phyloP scores from a whole-genome alignment of 2,113 vertebrate species.

The Lepus americanus region DNA sequence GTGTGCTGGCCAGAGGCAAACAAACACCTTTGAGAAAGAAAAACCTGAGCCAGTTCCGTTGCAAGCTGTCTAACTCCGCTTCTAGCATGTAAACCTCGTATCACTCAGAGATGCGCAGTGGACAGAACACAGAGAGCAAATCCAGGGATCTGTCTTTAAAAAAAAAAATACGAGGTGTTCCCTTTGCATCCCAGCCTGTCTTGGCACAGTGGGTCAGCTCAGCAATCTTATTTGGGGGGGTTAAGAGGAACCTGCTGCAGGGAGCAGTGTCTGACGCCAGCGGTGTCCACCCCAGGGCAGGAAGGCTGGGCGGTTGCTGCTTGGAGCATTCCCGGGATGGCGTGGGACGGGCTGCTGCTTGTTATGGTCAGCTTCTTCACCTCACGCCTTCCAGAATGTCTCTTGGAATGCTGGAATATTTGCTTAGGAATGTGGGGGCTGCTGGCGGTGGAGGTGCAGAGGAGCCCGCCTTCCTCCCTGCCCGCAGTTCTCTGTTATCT shows the following conservation, averaged over 20 bases:
- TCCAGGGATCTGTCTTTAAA: background rate
- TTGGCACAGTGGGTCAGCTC: conserved; percentile 39
- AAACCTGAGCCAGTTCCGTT: accelerated
- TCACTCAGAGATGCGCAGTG: background rate
- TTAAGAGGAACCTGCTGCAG: conserved; percentile 5
- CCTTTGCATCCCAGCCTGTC: background rate
- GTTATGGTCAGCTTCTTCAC: conserved; percentile 50
- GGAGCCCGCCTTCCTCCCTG: accelerated
- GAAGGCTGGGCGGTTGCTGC: background rate
- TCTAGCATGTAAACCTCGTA: background rate
- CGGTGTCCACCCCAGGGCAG: background rate
- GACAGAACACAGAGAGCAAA: too few species aligned
- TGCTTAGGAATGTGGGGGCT: background rate
- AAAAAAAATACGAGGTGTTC: background rate
- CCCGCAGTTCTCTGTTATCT: too few species aligned
- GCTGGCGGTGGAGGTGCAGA: background rate
- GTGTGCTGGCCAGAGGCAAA: background rate
- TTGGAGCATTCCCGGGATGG: conserved; percentile 16
- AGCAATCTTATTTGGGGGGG: background rate
- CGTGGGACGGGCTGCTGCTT: conserved; percentile 48
- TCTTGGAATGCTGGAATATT: background rate
- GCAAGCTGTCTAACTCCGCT: background rate
- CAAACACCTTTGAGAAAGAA: background rate
- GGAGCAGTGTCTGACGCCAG: conserved; percentile 40
- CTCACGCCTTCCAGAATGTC: conserved; percentile 33